A percentile compares a stretch with the other conserved stretches of the same genome.
These are phyloP conservation scores for Myoxocephalus aenaeus DNA, from an alignment of 2,797 vertebrate genomes.

Conservation along the genomic window DNA sequence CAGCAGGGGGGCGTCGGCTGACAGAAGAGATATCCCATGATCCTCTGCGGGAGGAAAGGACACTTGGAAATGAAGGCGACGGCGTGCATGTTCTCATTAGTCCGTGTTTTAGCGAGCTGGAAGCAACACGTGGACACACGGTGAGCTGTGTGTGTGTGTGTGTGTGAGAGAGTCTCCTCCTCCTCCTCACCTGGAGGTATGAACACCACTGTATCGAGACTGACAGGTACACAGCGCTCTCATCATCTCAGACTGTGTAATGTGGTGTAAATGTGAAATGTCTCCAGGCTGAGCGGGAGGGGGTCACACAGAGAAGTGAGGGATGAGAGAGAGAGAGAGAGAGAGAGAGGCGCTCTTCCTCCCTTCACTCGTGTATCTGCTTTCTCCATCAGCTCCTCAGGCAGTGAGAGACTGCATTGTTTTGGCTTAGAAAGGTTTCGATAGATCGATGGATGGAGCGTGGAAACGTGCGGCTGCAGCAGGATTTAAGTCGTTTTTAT, in stretches of 20 bases:
- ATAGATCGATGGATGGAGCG: background rate
- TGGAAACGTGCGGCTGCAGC: too few relatives aligned
- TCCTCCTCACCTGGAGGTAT: conserved; percentile 49
- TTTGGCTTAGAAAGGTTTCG: background rate
- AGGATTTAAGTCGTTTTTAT: too few relatives aligned
- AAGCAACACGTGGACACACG: background rate
- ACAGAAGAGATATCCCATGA: conserved; percentile 29
- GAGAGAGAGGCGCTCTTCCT: background rate
- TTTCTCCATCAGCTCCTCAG: background rate
- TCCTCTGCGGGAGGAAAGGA: conserved; percentile 8
- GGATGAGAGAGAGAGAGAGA: background rate
- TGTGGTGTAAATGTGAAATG: conserved; percentile 63
- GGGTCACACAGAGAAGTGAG: background rate
- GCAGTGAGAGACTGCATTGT: background rate
- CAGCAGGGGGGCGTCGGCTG: background rate
- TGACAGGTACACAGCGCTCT: conserved; percentile 60
- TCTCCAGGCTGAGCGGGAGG: conserved; percentile 28
- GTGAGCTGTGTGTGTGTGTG: background rate
- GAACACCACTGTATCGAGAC: conserved; percentile 34
- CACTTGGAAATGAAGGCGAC: background rate
- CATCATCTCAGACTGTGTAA: conserved; percentile 63
- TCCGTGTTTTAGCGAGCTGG: conserved; percentile 9
- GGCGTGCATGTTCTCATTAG: conserved; percentile 21
- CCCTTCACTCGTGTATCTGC: background rate
- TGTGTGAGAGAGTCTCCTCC: conserved; percentile 2